phyloP scores from a whole-genome alignment of 2,888 invertebrate genomes.

The Pterostichus niger region DNA sequence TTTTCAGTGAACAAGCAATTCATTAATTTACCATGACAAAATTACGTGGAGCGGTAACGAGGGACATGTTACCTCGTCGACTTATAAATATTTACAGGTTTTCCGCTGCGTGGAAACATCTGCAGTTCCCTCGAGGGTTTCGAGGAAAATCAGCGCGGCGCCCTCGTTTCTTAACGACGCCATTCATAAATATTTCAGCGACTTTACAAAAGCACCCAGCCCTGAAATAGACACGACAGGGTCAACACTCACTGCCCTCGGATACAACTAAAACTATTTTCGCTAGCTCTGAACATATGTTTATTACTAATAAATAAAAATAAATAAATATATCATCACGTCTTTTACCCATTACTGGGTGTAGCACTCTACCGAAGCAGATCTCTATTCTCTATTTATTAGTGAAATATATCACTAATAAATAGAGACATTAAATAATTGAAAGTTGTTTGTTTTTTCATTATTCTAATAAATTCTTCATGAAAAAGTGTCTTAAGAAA shows the following conservation, averaged over 20 bases:
- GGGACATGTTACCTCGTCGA: slow-evolving; percentile 12
- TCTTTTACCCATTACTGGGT: too few species aligned
- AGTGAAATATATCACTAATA: too few species aligned
- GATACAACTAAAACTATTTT: background rate
- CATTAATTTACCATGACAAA: slow-evolving; percentile 10
- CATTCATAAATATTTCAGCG: slow-evolving; percentile 23
- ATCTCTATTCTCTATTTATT: too few species aligned
- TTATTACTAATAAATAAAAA: too few species aligned
- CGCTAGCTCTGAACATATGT: too few species aligned
- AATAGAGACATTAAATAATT: too few species aligned
- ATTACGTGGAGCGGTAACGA: slow-evolving; percentile 17
- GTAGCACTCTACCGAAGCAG: too few species aligned
- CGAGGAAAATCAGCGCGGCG: slow-evolving; percentile 15
- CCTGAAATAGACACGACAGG: slow-evolving; percentile 13
- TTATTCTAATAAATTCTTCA: too few species aligned
- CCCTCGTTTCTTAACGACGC: slow-evolving; percentile 21
- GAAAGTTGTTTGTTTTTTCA: too few species aligned
- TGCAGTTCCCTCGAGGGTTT: background rate
- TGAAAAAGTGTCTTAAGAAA: too few species aligned
- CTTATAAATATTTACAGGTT: slow-evolving; percentile 17
- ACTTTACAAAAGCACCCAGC: background rate
- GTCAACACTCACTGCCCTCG: background rate
- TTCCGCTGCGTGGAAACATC: slow-evolving; percentile 7
- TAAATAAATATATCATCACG: too few species aligned
- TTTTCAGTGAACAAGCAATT: background rate